Base-by-base conservation (phyloP, 2,888 invertebrate species). In the Folsomia manolachei region DNA sequence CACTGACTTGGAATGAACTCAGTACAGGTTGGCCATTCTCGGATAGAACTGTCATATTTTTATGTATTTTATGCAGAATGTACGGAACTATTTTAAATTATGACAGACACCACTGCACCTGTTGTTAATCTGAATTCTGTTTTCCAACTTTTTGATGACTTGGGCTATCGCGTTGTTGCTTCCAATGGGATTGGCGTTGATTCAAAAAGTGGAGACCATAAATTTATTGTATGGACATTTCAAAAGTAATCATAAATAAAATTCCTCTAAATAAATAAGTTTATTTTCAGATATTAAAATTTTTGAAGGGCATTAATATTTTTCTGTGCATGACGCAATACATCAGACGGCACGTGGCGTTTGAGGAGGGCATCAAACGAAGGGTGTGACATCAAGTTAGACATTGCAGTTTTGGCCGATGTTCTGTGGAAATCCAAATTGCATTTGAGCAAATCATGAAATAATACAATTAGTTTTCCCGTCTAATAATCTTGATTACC, bases 301-400 rank as follows among this genome's bases (percentile, higher is more conserved):
- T 79, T 78, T 66, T 81, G 81, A 25, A 83, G 78, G 23, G 81
- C 82, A 69, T 86, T 85, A 64, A 96, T 85, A 71, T 90, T 90
- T 83, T 95, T 95, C 81, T 92, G 90, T 71, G 96, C 91, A 82
- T 93, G 91, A 76, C 93, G 88, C 81, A 93, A 88, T 7, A 91
- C 90, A 79, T 90, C 89, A 18, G 90, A 87, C 53, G 92, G 90
- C 82, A 95, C 90, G 9, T 93, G 89, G 79, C 94, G 95, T 76
- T 89, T 86, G 62, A 97, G 84, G 81, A 91, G 86, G 77, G 88
- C 89, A 69, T 90, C 89, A 83, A 95, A 95, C 69, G 90, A 89
- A 7, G 87, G 87, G 84, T 94, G 92, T 24, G 88, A 87, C 69
- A 90, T 88, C 62, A 96, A 85, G 68, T 88, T 85, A 23, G 89